Conservation (phyloP, 2,888 invertebrate genomes). For the Flexamia atlantica region DNA sequence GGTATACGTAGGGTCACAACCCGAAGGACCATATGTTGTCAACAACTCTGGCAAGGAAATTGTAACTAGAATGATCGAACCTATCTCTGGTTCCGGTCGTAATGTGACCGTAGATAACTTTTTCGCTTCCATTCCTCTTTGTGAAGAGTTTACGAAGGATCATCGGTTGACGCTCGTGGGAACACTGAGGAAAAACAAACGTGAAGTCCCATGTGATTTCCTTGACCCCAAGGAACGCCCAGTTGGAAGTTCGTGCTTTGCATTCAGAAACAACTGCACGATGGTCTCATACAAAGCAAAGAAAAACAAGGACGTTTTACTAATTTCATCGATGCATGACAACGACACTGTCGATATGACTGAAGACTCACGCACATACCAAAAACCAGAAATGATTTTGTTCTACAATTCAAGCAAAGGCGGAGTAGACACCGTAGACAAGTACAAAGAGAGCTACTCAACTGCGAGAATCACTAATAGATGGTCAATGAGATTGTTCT, state of each 20-base stretch:
- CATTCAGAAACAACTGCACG: conserved; percentile 18
- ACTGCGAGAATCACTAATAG: conserved; percentile 45
- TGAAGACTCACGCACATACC: conserved; percentile 1
- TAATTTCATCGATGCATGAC: too few relatives aligned
- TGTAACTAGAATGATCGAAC: too few relatives aligned
- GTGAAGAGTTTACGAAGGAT: conserved; percentile 5
- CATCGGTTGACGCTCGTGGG: conserved; percentile 31
- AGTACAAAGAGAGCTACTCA: not conserved
- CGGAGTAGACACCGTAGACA: too few relatives aligned
- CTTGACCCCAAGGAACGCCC: conserved; percentile 3
- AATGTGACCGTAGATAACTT: not conserved
- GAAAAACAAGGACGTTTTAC: conserved; percentile 27
- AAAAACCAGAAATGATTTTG: conserved; percentile 12
- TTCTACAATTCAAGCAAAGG: conserved; percentile 31
- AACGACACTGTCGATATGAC: conserved; percentile 2
- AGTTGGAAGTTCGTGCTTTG: conserved; percentile 40
- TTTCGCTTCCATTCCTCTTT: conserved; percentile 19
- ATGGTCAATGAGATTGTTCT: conserved; percentile 56
- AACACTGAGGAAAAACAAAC: conserved; percentile 36
- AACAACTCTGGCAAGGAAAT: conserved; percentile 30
- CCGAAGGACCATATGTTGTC: conserved; percentile 35
- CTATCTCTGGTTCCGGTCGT: conserved; percentile 25
- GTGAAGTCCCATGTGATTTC: conserved; percentile 19
- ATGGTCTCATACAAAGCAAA: conserved; percentile 36
- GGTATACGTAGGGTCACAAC: conserved; percentile 5